Conservation (phyloP, 2,113 vertebrate species). For the Symphodus melops region DNA sequence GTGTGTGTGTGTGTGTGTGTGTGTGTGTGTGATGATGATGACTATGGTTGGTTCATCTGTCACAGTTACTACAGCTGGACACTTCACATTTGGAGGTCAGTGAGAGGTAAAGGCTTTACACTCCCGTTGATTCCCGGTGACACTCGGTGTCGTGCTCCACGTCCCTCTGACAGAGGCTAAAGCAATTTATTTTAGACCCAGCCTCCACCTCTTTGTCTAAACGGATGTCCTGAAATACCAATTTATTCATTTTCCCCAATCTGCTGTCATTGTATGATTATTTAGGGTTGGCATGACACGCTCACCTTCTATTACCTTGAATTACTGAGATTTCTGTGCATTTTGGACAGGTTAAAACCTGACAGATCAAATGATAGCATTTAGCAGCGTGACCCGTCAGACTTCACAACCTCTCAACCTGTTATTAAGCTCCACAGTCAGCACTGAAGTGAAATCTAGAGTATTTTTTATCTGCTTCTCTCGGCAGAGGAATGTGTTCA, state of each 20-base stretch:
- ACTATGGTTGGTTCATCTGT: conserved; percentile 59
- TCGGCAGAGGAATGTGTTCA: conserved; percentile 41
- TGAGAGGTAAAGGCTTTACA: conserved; percentile 61
- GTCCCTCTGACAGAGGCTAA: conserved; percentile 54
- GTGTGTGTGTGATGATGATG: conserved; percentile 37
- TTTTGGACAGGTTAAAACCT: conserved; percentile 19
- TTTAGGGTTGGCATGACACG: conserved; percentile 41
- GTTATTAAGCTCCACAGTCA: conserved; percentile 48
- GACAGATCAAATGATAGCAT: conserved; percentile 33
- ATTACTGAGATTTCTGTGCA: neutral
- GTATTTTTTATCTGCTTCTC: conserved; percentile 31
- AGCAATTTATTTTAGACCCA: conserved; percentile 51
- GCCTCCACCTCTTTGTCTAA: conserved; percentile 37
- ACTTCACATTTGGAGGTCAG: conserved; percentile 66
- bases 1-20: conserved; percentile 9
- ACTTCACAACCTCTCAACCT: conserved; percentile 37
- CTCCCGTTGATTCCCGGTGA: conserved; percentile 58
- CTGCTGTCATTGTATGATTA: conserved; percentile 44
- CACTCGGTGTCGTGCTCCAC: conserved; percentile 38
- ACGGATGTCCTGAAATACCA: conserved; percentile 44
- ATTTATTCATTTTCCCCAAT: conserved; percentile 36
- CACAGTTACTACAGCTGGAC: conserved; percentile 52
- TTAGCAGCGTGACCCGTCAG: conserved; percentile 21
- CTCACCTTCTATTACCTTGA: conserved; percentile 46
- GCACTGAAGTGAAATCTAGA: conserved; percentile 33